Evolutionary conservation across 2,113 vertebrate species (phyloP).

Genomic region (Pituophis catenifer): DNA sequence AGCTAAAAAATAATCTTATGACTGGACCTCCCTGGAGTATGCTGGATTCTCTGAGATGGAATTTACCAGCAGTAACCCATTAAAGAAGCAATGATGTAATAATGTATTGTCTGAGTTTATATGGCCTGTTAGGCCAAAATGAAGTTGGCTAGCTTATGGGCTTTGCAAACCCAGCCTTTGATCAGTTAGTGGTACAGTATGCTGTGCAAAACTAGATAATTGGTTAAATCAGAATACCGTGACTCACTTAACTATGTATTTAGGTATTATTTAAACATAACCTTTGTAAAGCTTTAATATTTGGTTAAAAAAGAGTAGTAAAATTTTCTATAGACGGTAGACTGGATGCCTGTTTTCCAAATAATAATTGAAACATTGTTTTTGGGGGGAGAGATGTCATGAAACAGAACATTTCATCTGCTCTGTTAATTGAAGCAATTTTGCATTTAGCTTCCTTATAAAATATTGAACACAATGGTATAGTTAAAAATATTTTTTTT

Average conservation of each 20-base stretch:
- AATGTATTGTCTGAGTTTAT: not conserved
- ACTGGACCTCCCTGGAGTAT: not conserved
- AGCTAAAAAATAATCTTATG: not conserved
- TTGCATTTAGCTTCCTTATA: too few relatives aligned
- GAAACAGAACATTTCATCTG: not conserved
- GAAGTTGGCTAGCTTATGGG: not conserved
- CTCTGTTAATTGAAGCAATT: too few relatives aligned
- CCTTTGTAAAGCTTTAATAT: not conserved
- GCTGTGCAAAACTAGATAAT: not conserved
- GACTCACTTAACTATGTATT: not conserved
- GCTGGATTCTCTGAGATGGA: not conserved
- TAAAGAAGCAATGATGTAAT: conserved; percentile 20
- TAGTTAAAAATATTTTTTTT: not conserved
- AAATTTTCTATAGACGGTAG: not conserved
- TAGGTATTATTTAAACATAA: not conserved
- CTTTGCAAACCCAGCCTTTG: not conserved
- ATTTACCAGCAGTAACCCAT: not conserved
- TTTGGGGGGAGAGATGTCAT: not conserved
- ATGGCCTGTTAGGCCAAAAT: not conserved
- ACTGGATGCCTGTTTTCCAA: not conserved
- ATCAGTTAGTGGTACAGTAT: not conserved
- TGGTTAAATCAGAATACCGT: not conserved
- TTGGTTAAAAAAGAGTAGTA: conserved; percentile 6
- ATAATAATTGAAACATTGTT: not conserved
- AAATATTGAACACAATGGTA: too few relatives aligned